Conservation (phyloP, 1,140 invertebrate species). For the Dendroctonus valens region DNA sequence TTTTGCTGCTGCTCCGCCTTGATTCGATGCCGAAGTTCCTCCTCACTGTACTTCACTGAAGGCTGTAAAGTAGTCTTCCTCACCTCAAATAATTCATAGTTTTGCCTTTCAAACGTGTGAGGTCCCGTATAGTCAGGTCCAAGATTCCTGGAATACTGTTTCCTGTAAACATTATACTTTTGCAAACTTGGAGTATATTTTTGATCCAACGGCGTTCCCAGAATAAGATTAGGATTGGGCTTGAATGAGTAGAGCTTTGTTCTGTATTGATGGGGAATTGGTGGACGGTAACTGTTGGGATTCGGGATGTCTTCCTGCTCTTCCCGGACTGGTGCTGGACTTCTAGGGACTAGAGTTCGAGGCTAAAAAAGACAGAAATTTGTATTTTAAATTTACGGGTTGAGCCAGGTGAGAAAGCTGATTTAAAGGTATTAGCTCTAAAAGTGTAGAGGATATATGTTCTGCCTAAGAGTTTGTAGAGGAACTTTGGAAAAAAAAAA, state of each 20-base stretch:
- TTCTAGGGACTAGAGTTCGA: constrained; percentile 26
- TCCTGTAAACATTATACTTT: constrained; percentile 41
- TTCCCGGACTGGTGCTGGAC: constrained; percentile 48
- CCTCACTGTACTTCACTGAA: constrained; percentile 31
- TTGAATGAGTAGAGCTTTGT: constrained; percentile 41
- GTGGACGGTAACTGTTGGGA: constrained; percentile 42
- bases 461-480: no score
- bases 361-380: constrained; percentile 5
- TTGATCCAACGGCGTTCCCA: constrained; percentile 42
- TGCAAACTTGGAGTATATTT: constrained; percentile 40
- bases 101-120: constrained; percentile 46
- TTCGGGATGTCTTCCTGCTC: constrained; percentile 45
- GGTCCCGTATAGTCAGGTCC: constrained; percentile 46
- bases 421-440: no score
- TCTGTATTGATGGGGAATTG: constrained; percentile 46
- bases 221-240: constrained; percentile 43
- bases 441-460: no score
- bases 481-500: no score
- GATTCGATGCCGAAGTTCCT: constrained; percentile 13
- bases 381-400: no score
- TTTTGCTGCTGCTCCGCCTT: constrained; percentile 31
- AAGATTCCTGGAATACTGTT: constrained; percentile 36
- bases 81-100: constrained; percentile 40
- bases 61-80: constrained; percentile 32
- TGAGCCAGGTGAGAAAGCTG: no score